Conservation (phyloP, 2,888 invertebrate species). For the Seira ritae region DNA sequence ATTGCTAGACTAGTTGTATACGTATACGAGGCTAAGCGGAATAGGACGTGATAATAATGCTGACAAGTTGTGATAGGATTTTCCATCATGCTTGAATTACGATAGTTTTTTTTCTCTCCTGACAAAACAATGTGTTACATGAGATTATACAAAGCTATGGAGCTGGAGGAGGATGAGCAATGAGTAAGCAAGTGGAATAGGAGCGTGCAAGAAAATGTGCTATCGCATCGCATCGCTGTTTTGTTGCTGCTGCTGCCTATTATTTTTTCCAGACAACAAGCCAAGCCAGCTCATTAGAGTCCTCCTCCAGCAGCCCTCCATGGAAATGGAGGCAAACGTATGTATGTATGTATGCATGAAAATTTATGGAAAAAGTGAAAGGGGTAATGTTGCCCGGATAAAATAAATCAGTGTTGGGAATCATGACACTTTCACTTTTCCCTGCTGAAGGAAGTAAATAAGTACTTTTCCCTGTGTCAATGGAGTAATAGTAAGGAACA, state of each 20-base stretch:
- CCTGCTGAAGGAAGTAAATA: background rate
- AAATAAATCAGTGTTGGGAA: conserved; percentile 54
- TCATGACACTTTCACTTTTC: conserved; percentile 58
- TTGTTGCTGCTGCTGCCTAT: background rate
- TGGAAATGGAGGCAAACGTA: conserved; percentile 27
- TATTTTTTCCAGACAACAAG: too few relatives aligned
- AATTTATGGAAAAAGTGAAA: conserved; percentile 22
- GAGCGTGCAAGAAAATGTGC: conserved; percentile 53
- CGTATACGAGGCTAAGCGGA: too few relatives aligned
- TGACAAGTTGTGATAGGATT: conserved; percentile 64
- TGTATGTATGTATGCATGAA: background rate
- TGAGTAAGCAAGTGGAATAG: background rate
- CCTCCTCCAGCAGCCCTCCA: background rate
- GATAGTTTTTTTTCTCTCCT: conserved; percentile 40
- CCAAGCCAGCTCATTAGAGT: background rate
- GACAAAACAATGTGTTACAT: conserved; percentile 45
- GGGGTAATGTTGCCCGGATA: background rate
- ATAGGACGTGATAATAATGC: conserved; percentile 60
- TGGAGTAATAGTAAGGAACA: background rate
- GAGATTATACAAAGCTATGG: conserved; percentile 24
- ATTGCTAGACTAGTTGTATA: too few relatives aligned
- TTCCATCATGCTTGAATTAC: conserved; percentile 66
- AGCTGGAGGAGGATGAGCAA: conserved; percentile 1
- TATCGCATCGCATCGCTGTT: conserved; percentile 5
- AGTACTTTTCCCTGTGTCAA: background rate